A percentile compares a stretch with the other conserved stretches of the same genome.
Conservation (phyloP, 2,888 invertebrate genomes). For the Aleiodes alternator region DNA sequence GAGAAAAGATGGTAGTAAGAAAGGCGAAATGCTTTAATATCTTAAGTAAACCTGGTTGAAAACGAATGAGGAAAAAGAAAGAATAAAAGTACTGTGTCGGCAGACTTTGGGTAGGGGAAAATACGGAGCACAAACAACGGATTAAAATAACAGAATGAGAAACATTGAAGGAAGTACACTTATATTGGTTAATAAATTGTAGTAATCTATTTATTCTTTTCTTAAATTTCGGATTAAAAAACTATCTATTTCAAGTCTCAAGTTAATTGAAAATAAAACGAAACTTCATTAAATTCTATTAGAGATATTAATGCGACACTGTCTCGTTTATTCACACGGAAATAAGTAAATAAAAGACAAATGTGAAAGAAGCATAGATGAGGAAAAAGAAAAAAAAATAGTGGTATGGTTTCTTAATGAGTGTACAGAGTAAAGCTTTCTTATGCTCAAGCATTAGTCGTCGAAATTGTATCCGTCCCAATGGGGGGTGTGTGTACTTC, state of each 20-base stretch:
- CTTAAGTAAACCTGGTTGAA: slow-evolving; percentile 72
- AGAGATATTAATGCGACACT: not conserved
- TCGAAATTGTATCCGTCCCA: slow-evolving; percentile 52
- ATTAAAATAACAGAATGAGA: slow-evolving; percentile 67
- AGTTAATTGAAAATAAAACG: not conserved
- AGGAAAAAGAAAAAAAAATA: slow-evolving; percentile 55
- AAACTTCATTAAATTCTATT: slow-evolving; percentile 19
- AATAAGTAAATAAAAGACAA: slow-evolving; percentile 8
- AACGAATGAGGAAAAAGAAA: slow-evolving; percentile 62
- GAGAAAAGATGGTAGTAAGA: slow-evolving; percentile 45
- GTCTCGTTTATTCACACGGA: slow-evolving; percentile 13
- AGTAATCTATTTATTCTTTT: slow-evolving; percentile 22
- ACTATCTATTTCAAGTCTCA: not conserved
- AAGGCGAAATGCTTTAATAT: slow-evolving; percentile 71
- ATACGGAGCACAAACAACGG: slow-evolving; percentile 67
- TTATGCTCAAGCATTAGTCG: slow-evolving; percentile 59
- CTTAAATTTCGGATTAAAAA: not conserved
- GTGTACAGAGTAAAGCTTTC: slow-evolving; percentile 75
- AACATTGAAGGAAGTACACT: slow-evolving; percentile 37
- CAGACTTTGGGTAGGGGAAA: slow-evolving; percentile 49
- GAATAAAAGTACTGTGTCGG: slow-evolving; percentile 40
- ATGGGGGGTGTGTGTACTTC: slow-evolving; percentile 44
- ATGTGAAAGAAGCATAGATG: slow-evolving; percentile 43
- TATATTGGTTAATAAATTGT: slow-evolving; percentile 19
- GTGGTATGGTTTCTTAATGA: slow-evolving; percentile 72